Conservation (phyloP, 1,140 invertebrate genomes). For the Cydia amplana region DNA sequence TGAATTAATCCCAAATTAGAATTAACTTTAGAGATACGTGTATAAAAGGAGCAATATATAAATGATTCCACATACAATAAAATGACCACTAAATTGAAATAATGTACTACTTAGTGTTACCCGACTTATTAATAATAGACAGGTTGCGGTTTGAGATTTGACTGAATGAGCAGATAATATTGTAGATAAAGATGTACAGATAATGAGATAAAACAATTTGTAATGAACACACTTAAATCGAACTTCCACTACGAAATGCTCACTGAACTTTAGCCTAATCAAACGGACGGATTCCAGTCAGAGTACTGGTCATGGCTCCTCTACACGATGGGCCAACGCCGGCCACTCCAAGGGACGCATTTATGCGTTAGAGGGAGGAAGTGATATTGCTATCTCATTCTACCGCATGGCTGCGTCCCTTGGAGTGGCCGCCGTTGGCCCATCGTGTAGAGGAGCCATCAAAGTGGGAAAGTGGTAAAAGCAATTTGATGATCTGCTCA, state of each 20-base stretch:
- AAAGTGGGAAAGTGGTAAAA: background rate
- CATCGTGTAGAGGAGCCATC: too few species aligned
- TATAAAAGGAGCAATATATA: conserved; percentile 28
- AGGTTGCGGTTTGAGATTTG: background rate
- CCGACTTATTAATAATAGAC: conserved; percentile 4
- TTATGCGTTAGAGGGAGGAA: too few species aligned
- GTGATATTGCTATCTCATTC: too few species aligned
- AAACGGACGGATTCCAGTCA: too few species aligned
- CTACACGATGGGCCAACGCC: too few species aligned
- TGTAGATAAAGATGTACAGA: background rate
- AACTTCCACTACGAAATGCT: too few species aligned
- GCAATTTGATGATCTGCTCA: conserved; percentile 42
- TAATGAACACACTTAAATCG: background rate
- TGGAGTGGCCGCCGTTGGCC: too few species aligned
- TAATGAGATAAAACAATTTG: background rate
- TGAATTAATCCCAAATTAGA: background rate
- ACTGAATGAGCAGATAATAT: background rate
- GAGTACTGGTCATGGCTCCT: too few species aligned
- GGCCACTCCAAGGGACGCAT: too few species aligned
- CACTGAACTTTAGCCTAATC: too few species aligned
- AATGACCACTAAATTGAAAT: conserved; percentile 27
- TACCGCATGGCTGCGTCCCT: too few species aligned
- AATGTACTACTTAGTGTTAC: background rate
- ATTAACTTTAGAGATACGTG: conserved; percentile 7
- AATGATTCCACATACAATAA: background rate